These are phyloP conservation scores for Eira barbara DNA, from an alignment of 2,113 vertebrate species.

Conservation along the genomic window DNA sequence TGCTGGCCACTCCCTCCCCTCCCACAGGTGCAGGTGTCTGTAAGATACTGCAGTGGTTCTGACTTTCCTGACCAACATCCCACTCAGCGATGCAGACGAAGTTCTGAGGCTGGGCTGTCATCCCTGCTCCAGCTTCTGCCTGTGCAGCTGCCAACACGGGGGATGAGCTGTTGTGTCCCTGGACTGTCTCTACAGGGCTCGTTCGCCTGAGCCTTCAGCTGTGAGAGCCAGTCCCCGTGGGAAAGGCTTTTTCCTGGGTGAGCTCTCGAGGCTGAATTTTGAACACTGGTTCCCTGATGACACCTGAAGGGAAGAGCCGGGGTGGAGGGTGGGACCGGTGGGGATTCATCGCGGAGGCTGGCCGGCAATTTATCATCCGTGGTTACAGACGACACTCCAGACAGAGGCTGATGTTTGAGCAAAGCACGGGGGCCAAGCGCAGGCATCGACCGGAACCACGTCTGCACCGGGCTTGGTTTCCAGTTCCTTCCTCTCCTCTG, in stretches of 20 bases:
- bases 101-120: not conserved
- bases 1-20: not conserved
- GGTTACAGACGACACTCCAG: not conserved
- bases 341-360: rapidly evolving
- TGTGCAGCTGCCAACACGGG: not conserved
- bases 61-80: not conserved
- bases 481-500: too few relatives aligned
- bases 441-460: not conserved
- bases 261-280: not conserved
- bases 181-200: not conserved
- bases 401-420: not conserved
- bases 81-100: not conserved
- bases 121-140: rapidly evolving
- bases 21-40: not conserved
- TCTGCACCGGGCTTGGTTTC: rapidly evolving
- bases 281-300: not conserved
- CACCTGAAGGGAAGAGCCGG: not conserved
- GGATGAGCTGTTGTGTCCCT: not conserved
- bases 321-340: too few relatives aligned
- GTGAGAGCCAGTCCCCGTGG: too few relatives aligned
- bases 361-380: not conserved
- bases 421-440: rapidly evolving
- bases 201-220: not conserved
- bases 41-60: not conserved
- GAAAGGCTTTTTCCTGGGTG: not conserved